Evolutionary conservation across 2,113 vertebrate species (phyloP), one percentile per base, ranked within the genome.

Genomic region (Theropithecus gelada): DNA sequence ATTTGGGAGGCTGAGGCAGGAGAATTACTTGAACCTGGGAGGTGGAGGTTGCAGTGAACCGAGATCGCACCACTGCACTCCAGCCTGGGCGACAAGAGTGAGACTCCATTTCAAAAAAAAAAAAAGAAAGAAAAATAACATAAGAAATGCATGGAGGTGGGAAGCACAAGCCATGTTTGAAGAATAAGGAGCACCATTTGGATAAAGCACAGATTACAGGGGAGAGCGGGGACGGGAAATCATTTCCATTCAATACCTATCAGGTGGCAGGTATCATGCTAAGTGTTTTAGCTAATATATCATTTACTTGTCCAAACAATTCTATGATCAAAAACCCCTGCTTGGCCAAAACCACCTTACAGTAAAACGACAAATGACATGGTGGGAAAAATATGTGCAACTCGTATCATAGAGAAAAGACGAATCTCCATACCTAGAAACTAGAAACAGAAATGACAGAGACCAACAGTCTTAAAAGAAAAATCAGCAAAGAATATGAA

Each of bases 341-440:
- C 64, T 85, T 88, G 55, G 78, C 64, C 88, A 30, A 84, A 90
- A 89, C 48, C 14, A 68, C 59, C 43, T 79, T 90, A 84, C 88
- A 84, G 50, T 66, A 80, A 88, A 83, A 96, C 55, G n/a, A 68
- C 35, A 92, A 93, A 80, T 55, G n/a, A 85, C n/a, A 66, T 68
- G 79, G 57, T 17, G 6, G 8, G 27, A 32, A 85, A 91, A 79
- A 45, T 40, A 75, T 10, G 50, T 50, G 23, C 48, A 84, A 72
- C 50, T 72, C 78, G 9, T 32, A 48, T 81, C 92, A 86, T 0
- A 85, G 50, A 89, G 59, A 88, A 93, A 93, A 52, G 61, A 92
- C 7, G 27, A 61, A 70, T 40, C 52, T 50, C n/a, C 27, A 20
- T 22, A 11, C 78, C 40, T 75, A 43, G 78, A 83, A 90, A 90